phyloP scores from a whole-genome alignment of 2,113 vertebrate genomes.

The Lagopus leucura region DNA sequence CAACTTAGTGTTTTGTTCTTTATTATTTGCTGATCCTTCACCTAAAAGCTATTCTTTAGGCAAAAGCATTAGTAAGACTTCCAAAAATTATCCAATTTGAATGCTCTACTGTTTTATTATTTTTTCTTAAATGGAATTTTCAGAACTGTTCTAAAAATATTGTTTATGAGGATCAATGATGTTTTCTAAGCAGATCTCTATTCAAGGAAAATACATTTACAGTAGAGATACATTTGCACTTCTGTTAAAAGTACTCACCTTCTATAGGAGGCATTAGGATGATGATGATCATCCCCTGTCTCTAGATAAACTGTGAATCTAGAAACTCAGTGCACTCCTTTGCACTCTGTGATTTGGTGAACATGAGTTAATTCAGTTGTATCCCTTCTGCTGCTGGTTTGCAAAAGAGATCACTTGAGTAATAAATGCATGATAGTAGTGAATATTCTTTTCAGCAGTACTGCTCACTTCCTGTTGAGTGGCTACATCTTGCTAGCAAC shows the following conservation, averaged over 20 bases:
- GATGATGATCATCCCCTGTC: not conserved
- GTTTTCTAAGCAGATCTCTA: not conserved
- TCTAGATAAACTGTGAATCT: not conserved
- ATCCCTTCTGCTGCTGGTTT: not conserved
- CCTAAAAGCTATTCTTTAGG: not conserved
- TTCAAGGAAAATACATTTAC: not conserved
- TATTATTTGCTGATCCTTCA: not conserved
- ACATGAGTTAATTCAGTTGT: not conserved
- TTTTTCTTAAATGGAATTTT: constrained; percentile 20
- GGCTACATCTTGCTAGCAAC: not conserved
- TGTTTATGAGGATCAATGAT: not conserved
- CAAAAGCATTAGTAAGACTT: not conserved
- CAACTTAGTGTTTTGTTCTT: not conserved
- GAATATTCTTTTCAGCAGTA: not conserved
- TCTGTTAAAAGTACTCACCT: not conserved
- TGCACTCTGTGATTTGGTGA: not conserved
- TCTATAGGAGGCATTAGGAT: not conserved
- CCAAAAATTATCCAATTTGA: not conserved
- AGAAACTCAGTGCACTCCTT: not conserved
- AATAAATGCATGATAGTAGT: not conserved
- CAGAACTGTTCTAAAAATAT: not conserved
- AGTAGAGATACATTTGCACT: not conserved
- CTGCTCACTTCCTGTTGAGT: not conserved
- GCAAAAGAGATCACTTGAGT: not conserved
- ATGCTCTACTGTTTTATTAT: not conserved